phyloP scores from a whole-genome alignment of 2,797 vertebrate species.

The Catostomus latipinnis region DNA sequence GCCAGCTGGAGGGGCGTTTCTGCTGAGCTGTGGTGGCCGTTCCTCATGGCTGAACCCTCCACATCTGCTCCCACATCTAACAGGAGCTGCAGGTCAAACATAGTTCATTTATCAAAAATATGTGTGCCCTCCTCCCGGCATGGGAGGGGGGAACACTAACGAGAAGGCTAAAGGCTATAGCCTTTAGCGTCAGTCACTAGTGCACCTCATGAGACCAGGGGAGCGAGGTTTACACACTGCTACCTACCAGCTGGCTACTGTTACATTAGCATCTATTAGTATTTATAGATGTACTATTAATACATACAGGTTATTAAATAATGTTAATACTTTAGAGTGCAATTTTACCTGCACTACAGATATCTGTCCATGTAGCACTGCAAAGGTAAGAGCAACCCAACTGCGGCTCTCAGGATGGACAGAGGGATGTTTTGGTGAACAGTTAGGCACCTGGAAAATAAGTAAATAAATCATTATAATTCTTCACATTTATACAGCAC shows the following conservation, averaged over 20 bases:
- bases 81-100: conserved; percentile 80
- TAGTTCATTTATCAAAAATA: conserved; percentile 14
- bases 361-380: conserved; percentile 88
- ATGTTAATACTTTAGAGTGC: neutral
- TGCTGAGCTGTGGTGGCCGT: conserved; percentile 82
- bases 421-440: conserved; percentile 82
- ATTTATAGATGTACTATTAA: neutral
- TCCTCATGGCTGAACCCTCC: conserved; percentile 84
- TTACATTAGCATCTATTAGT: too few relatives aligned
- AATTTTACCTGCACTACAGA: conserved; percentile 88
- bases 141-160: too few relatives aligned
- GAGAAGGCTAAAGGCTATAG: too few relatives aligned
- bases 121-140: too few relatives aligned
- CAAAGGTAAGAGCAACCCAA: conserved; percentile 90
- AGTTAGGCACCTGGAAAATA: conserved; percentile 82
- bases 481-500: too few relatives aligned
- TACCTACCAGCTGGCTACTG: too few relatives aligned
- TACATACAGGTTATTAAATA: neutral
- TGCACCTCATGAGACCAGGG: too few relatives aligned
- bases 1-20: conserved; percentile 93
- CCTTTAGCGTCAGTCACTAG: too few relatives aligned
- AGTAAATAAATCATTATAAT: neutral
- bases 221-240: too few relatives aligned
- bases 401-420: conserved; percentile 88
- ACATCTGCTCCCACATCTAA: conserved; percentile 90